Conservation (phyloP, 2,113 vertebrate genomes). For the Harpagus bidentatus region DNA sequence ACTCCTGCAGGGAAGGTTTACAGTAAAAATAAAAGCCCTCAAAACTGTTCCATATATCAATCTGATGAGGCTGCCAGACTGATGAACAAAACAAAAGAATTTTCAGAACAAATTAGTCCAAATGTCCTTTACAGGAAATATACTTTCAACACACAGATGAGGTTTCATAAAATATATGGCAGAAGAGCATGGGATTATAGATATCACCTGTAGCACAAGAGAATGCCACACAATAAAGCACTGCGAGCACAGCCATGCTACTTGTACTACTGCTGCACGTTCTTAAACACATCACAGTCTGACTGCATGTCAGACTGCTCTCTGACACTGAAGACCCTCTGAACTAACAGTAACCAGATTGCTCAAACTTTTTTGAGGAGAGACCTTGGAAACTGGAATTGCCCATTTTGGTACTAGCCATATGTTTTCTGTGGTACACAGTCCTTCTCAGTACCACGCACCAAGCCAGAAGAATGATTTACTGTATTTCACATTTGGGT, state of each 20-base stretch:
- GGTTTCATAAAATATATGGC: background rate
- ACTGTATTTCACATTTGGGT: too few species aligned
- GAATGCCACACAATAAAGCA: background rate
- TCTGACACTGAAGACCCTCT: background rate
- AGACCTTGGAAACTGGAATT: background rate
- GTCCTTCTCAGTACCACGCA: too few species aligned
- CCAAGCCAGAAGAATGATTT: background rate
- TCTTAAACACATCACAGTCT: background rate
- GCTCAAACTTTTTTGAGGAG: background rate
- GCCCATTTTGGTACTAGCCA: background rate
- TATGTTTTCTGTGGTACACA: background rate
- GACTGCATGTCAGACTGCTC: too few species aligned
- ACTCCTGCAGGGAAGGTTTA: background rate
- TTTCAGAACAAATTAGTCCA: slow-evolving; percentile 13
- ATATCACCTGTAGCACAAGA: background rate
- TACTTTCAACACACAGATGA: background rate
- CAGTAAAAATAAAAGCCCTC: slow-evolving; percentile 37
- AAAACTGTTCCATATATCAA: slow-evolving; percentile 5
- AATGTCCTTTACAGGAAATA: background rate
- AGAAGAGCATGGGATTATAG: background rate
- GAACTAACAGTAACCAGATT: background rate
- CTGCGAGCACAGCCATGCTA: too few species aligned
- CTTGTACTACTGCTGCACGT: background rate
- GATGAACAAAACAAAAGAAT: background rate
- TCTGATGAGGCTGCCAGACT: background rate